Evolutionary conservation across 2,888 invertebrate species (phyloP), one percentile per base, ranked within the genome.

Genomic region (Eurytoma californica): DNA sequence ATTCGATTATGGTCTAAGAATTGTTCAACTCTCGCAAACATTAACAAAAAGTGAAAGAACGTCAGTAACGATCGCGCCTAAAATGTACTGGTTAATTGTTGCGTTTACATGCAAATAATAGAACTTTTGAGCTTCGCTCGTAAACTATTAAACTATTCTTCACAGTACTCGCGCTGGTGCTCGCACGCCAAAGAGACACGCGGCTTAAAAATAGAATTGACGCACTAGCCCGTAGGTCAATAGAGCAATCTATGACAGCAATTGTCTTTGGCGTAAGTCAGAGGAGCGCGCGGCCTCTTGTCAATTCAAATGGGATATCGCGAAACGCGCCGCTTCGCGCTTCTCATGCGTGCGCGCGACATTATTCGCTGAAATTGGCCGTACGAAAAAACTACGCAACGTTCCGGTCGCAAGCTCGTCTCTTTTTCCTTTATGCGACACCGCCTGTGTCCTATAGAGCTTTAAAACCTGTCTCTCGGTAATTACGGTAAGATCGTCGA

Each of bases 171-270:
- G 30, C 18, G 51, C 24, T 24, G 24, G 7, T 13, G 55, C 55
- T 55, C 68, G 30, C 55, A 18, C 18, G 53, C 57, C 14, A 18
- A 12, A 28, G 57, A 55, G 0, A 53, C n/a, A n/a, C 28, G 66
- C n/a, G 9, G 55, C 72, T 82, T 85, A 84, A 85, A 84, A 85
- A 85, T 86, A 85, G 85, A 84, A 81, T 84, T 84, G 86, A 85
- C 85, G 86, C 82, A 75, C 24, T 80, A 13, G 70, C 83, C 55
- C 72, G 69, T 75, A 70, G 81, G 72, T 81, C 84, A 84, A 86
- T 83, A 82, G 82, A 84, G 80, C 84, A 81, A 85, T 84, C 82
- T 82, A 82, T 83, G 82, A 77, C 72, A 80, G 79, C 84, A 86
- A 86, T 85, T 86, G 86, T 82, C 82, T 81, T 83, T 81, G 81